Evolutionary conservation across 2,113 vertebrate species (phyloP), one percentile per base, ranked within the genome.

Genomic region (Muscicapa adusta): DNA sequence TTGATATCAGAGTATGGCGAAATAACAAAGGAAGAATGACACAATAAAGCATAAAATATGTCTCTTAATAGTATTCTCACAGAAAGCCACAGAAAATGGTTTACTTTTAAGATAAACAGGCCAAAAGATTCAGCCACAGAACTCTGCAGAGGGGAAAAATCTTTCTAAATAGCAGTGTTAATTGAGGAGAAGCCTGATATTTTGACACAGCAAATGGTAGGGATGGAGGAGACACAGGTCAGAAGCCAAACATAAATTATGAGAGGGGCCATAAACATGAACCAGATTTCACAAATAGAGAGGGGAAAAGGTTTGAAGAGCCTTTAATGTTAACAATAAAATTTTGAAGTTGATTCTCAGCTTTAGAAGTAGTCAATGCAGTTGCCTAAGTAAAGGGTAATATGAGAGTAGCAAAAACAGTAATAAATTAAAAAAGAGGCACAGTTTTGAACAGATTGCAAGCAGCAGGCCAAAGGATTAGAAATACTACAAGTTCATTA

Each of bases 251-350:
- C 91, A 79, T 95, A 97, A 96, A 97, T 97, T 95, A 88, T 82
- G 29, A 94, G 53, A 85, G 66, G 6, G 54, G 66, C 54, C 58
- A 89, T 95, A 97, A 97, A 97, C 84, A 82, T 62, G 91, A 95
- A 73, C 84, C 89, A 95, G 86, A 56, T 96, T 97, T 96, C 87
- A 91, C 84, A 92, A 94, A 96, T 85, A 95, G 84, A 94, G 95
- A 94, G 77, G 91, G 89, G 81, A 36, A 95, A 93, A 79, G 87
- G 81, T 94, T 91, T 96, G 95, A 93, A 89, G 54, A 85, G 89
- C 58, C 84, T 95, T 97, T 97, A 95, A 95, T 94, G 81, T 92
- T 91, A 94, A 94, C 84, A 95, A 94, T 95, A 96, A 96, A 94
- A 94, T 94, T 94, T 91, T 91, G 84, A 94, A 83, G 89, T 83